Percentiles rank a stretch among this genome's conserved stretches.
phyloP scores from a whole-genome alignment of 2,888 invertebrate genomes.

The Ametastegia equiseti region DNA sequence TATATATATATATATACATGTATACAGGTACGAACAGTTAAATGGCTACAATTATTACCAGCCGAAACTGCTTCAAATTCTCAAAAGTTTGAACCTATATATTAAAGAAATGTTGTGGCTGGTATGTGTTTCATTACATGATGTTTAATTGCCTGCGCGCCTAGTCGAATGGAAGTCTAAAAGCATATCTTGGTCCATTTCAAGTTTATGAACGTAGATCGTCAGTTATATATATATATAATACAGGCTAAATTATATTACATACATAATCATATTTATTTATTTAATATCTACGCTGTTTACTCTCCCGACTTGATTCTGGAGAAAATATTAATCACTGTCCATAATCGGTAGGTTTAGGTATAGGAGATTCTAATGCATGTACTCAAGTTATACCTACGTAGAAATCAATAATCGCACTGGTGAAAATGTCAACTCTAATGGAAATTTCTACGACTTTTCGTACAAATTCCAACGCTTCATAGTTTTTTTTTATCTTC shows the following conservation, averaged over 20 bases:
- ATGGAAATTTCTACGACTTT: too few relatives aligned
- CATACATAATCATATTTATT: background rate
- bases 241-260: background rate
- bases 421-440: background rate
- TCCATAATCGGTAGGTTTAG: too few relatives aligned
- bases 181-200: background rate
- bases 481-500: too few relatives aligned
- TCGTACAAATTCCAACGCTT: too few relatives aligned
- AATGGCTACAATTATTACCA: slow-evolving; percentile 16
- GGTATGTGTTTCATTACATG: slow-evolving; percentile 9
- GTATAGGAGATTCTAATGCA: background rate
- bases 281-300: background rate
- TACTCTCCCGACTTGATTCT: background rate
- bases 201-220: background rate
- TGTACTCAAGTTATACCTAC: background rate
- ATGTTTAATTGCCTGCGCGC: too few relatives aligned
- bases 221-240: background rate
- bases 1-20: background rate
- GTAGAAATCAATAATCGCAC: background rate
- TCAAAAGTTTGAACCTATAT: slow-evolving; percentile 6
- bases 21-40: background rate
- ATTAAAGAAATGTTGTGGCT: background rate
- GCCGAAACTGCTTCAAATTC: slow-evolving; percentile 21
- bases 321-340: slow-evolving; percentile 2
- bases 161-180: background rate